Evolutionary conservation across 2,888 invertebrate genomes (phyloP), one percentile per base, ranked within the genome.

Genomic region (Mesorhabditis sp.): DNA sequence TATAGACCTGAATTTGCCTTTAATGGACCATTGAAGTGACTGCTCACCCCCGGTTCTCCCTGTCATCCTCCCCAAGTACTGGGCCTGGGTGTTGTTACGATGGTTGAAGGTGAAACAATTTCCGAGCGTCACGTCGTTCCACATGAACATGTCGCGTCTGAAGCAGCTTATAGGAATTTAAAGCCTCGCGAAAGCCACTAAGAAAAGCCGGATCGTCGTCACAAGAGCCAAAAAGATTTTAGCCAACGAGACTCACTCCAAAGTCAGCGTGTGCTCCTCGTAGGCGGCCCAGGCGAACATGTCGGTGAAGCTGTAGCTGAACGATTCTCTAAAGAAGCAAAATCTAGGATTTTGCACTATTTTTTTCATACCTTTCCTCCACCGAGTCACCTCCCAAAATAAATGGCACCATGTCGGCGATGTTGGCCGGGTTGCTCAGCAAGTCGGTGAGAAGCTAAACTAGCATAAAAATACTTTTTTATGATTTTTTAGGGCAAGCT

Each of bases 51-150:
- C 76, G 45, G 70, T 68, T 43, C 45, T 62, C 28, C 79, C 76
- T 1, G 74, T 58, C 28, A 67, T 66, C 63, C 79, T 69, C 43
- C 69, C 65, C n/a, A 64, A 28, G 58, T 76, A 79, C 0, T 68
- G 68, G 4, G 72, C 70, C n/a, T 50, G 58, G 6, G 71, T 70
- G 6, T 64, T 64, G 15, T 77, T 68, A 0, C 45, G 58, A 64
- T 78, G 75, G 50, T 80, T 80, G 71, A 79, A 80, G 3, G 80
- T 78, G 68, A 76, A 80, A 45, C 80, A 80, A 42, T 77, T 78
- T 0, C 80, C 80, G 43, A 78, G 62, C 10, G 78, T 74, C 3
- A 75, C 75, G 66, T 77, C 77, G 63, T 80, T 76, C 77, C 76
- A 78, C 62, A 70, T 71, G 41, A 68, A 61, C n/a, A 78, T 68